Base-by-base conservation (phyloP, 2,797 vertebrate species). In the Erpetoichthys calabaricus region DNA sequence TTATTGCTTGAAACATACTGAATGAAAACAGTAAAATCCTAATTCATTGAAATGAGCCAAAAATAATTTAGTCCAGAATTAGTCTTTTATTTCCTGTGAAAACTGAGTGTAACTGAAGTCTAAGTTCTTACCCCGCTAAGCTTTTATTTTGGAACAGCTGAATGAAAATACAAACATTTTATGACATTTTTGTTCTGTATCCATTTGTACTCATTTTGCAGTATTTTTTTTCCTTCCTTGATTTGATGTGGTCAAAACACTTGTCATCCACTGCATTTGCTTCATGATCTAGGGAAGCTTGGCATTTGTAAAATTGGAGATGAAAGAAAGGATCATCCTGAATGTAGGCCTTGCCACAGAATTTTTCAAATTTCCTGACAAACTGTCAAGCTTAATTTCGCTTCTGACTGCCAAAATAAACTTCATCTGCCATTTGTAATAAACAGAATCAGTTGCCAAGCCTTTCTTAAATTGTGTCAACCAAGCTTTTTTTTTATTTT, bases 321-420 rank as follows among this genome's bases (percentile, higher is more conserved):
- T 89, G 75, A 87, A 91, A 88, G 84, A 59, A 69, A 56, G 64
- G 66, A 75, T 87, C 82, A 63, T 77, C 76, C 64, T 57, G 69
- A 81, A 80, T 85, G 72, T 44, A 70, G 74, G 77, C 80, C 76
- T 82, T 73, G 78, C 76, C 76, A 75, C 72, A 68, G 82, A 82
- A 78, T 80, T 67, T 75, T 74, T 84, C 78, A 78, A 75, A 79
- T 80, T 86, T 82, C 74, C 83, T 87, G 85, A 86, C 85, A 84
- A 78, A 70, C 85, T 89, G 82, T 89, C 85, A 85, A 76, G 64
- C 80, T 78, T 77, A 76, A 87, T 86, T 84, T 80, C 76, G 73
- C 75, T 73, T 63, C 73, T 67, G 77, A 71, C 74, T 73, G 71
- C 59, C 53, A 73, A 63, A 68, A 76, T 79, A 76, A 88, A 87